Evolutionary conservation across 2,113 vertebrate species (phyloP).

Genomic region (Bagarius yarrelli): DNA sequence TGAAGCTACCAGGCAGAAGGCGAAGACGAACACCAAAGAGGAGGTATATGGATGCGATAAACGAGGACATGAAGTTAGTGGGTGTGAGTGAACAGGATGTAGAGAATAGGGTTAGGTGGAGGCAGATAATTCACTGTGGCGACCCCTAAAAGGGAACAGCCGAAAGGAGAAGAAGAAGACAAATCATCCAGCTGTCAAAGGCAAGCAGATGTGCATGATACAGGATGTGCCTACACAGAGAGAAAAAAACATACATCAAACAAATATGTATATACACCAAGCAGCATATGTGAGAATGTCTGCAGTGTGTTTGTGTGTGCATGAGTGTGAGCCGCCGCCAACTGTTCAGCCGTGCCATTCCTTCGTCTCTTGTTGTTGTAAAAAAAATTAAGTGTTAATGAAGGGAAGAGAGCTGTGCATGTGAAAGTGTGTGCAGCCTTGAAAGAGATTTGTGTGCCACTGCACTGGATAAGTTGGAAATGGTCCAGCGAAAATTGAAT

Average conservation of each 20-base stretch:
- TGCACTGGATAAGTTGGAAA: slow-evolving; percentile 52
- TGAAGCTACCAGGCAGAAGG: too few relatives aligned
- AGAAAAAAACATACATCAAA: neutral
- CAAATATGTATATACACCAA: neutral
- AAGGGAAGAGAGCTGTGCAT: slow-evolving; percentile 6
- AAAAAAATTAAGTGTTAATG: slow-evolving; percentile 38
- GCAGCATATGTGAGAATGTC: neutral
- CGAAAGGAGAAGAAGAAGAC: too few relatives aligned
- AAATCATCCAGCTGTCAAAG: slow-evolving; percentile 28
- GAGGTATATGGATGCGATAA: too few relatives aligned
- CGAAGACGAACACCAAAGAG: too few relatives aligned
- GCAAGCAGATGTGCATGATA: slow-evolving; percentile 23
- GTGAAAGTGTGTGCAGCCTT: slow-evolving; percentile 43
- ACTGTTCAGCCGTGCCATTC: neutral
- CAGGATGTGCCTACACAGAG: neutral
- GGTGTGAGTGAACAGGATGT: too few relatives aligned
- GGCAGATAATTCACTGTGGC: too few relatives aligned
- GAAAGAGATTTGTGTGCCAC: slow-evolving; percentile 45
- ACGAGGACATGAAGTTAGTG: too few relatives aligned
- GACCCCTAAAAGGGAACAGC: too few relatives aligned
- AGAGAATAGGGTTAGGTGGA: too few relatives aligned
- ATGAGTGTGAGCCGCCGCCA: neutral
- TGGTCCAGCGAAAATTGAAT: slow-evolving; percentile 55
- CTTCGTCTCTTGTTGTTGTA: slow-evolving; percentile 28
- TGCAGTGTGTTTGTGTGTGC: neutral